These are phyloP conservation scores for Bombus terrestris DNA, from an alignment of 1,140 invertebrate genomes.

Conservation along the genomic window DNA sequence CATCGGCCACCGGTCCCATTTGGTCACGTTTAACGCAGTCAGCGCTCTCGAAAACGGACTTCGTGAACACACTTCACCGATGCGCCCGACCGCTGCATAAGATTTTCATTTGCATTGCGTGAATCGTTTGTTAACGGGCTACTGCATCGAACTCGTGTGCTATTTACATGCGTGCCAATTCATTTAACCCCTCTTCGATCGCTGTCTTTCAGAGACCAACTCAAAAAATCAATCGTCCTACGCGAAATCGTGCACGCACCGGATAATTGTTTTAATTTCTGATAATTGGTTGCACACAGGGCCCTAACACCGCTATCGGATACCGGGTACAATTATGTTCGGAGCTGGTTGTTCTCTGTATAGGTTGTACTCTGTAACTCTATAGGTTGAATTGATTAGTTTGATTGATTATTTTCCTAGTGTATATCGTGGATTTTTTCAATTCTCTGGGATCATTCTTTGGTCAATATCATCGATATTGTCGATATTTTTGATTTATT, in stretches of 20 bases:
- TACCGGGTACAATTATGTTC: background rate
- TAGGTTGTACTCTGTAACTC: too few relatives aligned
- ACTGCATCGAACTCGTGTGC: background rate
- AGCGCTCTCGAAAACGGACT: slow-evolving; percentile 26
- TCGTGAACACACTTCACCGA: slow-evolving; percentile 16
- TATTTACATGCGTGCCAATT: background rate
- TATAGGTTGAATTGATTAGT: background rate
- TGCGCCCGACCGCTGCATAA: slow-evolving; percentile 42
- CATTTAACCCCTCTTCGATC: slow-evolving; percentile 11
- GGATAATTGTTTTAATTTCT: slow-evolving; percentile 5
- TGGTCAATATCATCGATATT: too few relatives aligned
- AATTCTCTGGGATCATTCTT: too few relatives aligned
- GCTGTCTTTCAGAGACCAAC: background rate
- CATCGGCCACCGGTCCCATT: slow-evolving; percentile 33
- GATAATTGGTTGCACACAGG: background rate
- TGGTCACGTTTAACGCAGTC: slow-evolving; percentile 52
- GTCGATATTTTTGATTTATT: too few relatives aligned
- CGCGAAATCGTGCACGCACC: background rate
- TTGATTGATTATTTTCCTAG: background rate
- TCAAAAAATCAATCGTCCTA: background rate
- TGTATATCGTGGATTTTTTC: background rate
- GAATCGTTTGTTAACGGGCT: slow-evolving; percentile 35
- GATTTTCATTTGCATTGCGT: slow-evolving; percentile 64
- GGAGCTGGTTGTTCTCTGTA: background rate
- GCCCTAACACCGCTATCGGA: background rate